phyloP scores from a whole-genome alignment of 2,797 vertebrate genomes.

The Danio choprae region DNA sequence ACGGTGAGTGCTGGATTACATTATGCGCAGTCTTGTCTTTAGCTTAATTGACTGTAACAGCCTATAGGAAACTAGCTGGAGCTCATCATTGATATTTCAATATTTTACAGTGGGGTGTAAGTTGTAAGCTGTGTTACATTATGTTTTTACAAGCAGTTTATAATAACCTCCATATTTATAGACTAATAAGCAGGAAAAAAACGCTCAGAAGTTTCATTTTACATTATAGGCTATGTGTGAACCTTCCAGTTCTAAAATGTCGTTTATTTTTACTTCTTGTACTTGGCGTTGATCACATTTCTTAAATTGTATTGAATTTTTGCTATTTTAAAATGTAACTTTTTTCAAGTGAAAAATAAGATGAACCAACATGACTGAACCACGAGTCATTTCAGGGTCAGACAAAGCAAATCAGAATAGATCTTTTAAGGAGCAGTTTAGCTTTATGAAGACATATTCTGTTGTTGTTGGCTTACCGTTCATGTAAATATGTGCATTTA shows the following conservation, averaged over 20 bases:
- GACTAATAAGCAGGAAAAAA: background rate
- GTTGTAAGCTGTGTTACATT: background rate
- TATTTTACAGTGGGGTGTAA: background rate
- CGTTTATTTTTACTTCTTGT: no score
- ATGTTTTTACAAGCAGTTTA: background rate
- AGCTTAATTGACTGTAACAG: background rate
- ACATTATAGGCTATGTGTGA: background rate
- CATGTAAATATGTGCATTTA: background rate
- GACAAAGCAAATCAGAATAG: background rate
- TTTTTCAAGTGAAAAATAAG: no score
- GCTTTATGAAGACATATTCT: background rate
- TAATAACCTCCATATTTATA: background rate
- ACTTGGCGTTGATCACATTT: no score
- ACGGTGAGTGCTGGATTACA: slow-evolving; percentile 14
- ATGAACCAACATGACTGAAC: background rate
- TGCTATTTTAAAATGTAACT: no score
- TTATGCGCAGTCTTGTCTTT: background rate
- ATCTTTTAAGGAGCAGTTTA: background rate
- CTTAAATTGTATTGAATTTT: no score
- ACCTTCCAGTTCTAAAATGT: no score
- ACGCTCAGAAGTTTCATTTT: background rate
- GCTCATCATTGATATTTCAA: background rate
- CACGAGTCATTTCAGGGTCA: background rate
- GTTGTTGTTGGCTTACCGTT: background rate
- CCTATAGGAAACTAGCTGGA: background rate